Evolutionary conservation across 2,888 invertebrate genomes (phyloP), one percentile per base, ranked within the genome.

Genomic region (Apotomis betuletana): DNA sequence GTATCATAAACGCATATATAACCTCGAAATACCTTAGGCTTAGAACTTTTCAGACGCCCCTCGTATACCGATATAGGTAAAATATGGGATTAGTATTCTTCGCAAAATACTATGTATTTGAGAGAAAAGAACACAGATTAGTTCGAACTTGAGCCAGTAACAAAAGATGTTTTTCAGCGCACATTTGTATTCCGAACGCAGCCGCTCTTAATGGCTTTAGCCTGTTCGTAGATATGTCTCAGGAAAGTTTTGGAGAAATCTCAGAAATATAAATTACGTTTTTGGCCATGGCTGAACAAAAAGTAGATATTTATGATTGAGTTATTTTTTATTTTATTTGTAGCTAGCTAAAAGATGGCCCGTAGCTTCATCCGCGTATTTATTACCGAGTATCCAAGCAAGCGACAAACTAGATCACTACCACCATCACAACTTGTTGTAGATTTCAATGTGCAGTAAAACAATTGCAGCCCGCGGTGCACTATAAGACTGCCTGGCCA

Each of bases 121-220:
- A 49, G 49, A 61, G 27, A 36, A 62, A 62, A 58, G 38, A 58
- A 49, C 49, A 49, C 49, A 49, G 9, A 62, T 62, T 62, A 13
- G n/a, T n/a, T 6, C 8, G 38, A 51, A 62, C 51, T 62, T 36
- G 8, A 5, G 27, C 10, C 51, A 44, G 15, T 3, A 60, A 68
- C 59, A 68, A 68, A 68, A 60, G 54, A 60, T 60, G 67, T 60
- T 68, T n/a, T 60, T 27, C 52, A 44, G 44, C 57, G 10, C 38
- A 55, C 8, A 62, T 62, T 69, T 36, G 62, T 57, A 69, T 69
- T 69, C 69, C 12, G 49, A 57, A 57, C 13, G 49, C 57, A 62
- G 0, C 13, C 57, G 13, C n/a, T 12, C 57, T 51, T 69, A 69
- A 69, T 69, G 69, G 62, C 55, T 63, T 69, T 69, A 51, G 62